Evolutionary conservation across 2,113 vertebrate genomes (phyloP).

Genomic region (Gadus chalcogrammus): DNA sequence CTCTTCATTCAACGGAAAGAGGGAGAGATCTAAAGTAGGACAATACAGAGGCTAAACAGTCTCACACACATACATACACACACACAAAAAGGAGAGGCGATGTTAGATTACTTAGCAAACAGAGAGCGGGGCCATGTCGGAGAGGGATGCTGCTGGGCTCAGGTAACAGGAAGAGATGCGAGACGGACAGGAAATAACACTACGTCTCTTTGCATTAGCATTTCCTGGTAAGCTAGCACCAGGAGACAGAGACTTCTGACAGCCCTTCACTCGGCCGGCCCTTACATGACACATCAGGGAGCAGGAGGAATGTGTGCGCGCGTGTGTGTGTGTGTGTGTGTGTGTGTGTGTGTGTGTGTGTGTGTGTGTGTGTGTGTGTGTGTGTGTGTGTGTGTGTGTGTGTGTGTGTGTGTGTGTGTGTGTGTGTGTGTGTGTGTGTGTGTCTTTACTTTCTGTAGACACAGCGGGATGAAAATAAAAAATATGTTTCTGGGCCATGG

Average conservation of each 20-base stretch:
- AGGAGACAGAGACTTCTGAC: slow-evolving; percentile 15
- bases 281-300: slow-evolving; percentile 15
- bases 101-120: slow-evolving; percentile 43
- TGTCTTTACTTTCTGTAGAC: too few species aligned
- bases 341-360: slow-evolving; percentile 7
- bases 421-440: too few species aligned
- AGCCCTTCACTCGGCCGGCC: slow-evolving; percentile 10
- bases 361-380: slow-evolving; percentile 2
- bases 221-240: slow-evolving; percentile 28
- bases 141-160: slow-evolving; percentile 37
- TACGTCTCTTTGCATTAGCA: slow-evolving; percentile 58
- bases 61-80: slow-evolving; percentile 2
- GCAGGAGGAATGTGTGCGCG: not conserved
- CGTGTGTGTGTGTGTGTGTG: not conserved
- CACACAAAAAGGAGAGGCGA: slow-evolving; percentile 18
- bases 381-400: too few species aligned
- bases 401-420: too few species aligned
- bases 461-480: too few species aligned
- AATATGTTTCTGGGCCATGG: too few species aligned
- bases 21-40: too few species aligned
- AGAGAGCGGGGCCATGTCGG: slow-evolving; percentile 40
- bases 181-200: slow-evolving; percentile 66
- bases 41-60: not conserved
- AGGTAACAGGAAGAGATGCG: slow-evolving; percentile 59
- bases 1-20: too few species aligned